A percentile compares a stretch with the other conserved stretches of the same genome.
phyloP scores from a whole-genome alignment of 2,888 invertebrate species.

The Xestoiulus laeticollis region DNA sequence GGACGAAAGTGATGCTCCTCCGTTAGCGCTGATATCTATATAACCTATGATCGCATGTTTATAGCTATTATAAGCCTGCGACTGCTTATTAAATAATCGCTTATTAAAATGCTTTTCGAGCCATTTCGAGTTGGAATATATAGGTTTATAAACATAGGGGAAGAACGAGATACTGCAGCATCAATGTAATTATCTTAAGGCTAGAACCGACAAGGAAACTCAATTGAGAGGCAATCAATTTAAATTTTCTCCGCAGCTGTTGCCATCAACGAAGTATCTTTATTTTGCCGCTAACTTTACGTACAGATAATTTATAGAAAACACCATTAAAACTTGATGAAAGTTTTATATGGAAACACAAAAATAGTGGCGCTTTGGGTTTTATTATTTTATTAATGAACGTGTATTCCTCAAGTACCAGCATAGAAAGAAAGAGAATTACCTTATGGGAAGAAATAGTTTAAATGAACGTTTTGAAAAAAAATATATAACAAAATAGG shows the following conservation, averaged over 20 bases:
- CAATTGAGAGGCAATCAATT: slow-evolving; percentile 43
- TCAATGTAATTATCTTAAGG: slow-evolving; percentile 34
- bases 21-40: neutral
- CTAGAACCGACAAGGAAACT: slow-evolving; percentile 35
- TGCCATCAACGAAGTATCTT: slow-evolving; percentile 31
- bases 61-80: slow-evolving; percentile 22
- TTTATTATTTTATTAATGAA: neutral
- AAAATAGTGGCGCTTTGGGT: neutral
- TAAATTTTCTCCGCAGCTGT: slow-evolving; percentile 38
- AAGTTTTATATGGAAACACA: slow-evolving; percentile 14
- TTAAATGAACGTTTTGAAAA: no score
- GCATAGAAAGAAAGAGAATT: no score
- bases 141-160: slow-evolving; percentile 23
- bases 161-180: slow-evolving; percentile 30
- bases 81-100: slow-evolving; percentile 41
- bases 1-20: neutral
- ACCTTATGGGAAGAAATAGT: no score
- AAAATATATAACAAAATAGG: no score
- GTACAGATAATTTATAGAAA: neutral
- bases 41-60: slow-evolving; percentile 41
- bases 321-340: slow-evolving; percentile 38
- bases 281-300: slow-evolving; percentile 7
- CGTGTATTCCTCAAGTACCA: neutral
- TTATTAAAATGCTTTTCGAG: slow-evolving; percentile 38
- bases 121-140: neutral